Conservation (phyloP, 2,797 vertebrate species). For the Parotocinclus haroldoi region DNA sequence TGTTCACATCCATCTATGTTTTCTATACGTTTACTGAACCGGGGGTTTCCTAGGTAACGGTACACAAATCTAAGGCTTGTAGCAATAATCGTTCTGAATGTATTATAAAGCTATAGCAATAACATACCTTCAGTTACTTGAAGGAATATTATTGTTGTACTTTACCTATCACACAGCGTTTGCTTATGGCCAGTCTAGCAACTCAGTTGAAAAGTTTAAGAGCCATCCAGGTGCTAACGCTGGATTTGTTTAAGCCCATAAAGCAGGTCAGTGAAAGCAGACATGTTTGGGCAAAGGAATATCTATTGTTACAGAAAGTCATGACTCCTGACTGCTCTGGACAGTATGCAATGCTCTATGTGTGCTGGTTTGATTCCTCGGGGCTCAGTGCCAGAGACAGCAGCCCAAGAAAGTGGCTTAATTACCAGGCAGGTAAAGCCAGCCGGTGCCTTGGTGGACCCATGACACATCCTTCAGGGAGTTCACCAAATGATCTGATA, state of each 20-base stretch:
- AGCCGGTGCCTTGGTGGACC: slow-evolving; percentile 42
- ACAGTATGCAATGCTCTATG: slow-evolving; percentile 29
- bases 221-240: too few relatives aligned
- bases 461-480: slow-evolving; percentile 42
- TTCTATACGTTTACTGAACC: not conserved
- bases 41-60: not conserved
- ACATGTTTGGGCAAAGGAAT: too few relatives aligned
- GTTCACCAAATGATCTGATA: slow-evolving; percentile 50
- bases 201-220: too few relatives aligned
- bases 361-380: slow-evolving; percentile 21
- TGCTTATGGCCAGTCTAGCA: too few relatives aligned
- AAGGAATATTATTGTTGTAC: too few relatives aligned
- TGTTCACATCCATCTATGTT: too few relatives aligned
- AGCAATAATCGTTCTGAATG: too few relatives aligned
- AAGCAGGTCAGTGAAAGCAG: too few relatives aligned
- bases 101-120: too few relatives aligned
- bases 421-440: slow-evolving; percentile 55
- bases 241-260: too few relatives aligned
- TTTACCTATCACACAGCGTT: too few relatives aligned
- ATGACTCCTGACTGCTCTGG: slow-evolving; percentile 21
- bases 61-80: slow-evolving; percentile 16
- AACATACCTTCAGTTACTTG: too few relatives aligned
- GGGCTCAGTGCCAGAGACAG: slow-evolving; percentile 19
- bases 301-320: slow-evolving; percentile 26
- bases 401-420: slow-evolving; percentile 52